Conservation (phyloP, 2,797 vertebrate genomes). For the Chrysolophus pictus region DNA sequence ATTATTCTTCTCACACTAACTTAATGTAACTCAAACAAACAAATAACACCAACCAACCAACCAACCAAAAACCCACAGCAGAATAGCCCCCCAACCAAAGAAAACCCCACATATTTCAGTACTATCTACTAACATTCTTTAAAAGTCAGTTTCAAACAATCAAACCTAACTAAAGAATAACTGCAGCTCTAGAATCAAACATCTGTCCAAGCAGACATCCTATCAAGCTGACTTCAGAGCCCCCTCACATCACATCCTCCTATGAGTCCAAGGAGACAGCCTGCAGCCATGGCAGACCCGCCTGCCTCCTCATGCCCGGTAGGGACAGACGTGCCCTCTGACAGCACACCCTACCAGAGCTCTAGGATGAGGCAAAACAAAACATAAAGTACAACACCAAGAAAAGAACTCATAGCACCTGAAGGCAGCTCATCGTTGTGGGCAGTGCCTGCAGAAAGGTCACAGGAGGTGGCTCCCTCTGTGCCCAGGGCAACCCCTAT, state of each 20-base stretch:
- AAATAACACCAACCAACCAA: not conserved
- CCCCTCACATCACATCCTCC: not conserved
- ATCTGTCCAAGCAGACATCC: conserved; percentile 47
- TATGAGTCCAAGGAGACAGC: not conserved
- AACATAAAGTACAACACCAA: not conserved
- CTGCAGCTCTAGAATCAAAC: conserved; percentile 47
- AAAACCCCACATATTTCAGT: not conserved
- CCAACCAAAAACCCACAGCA: not conserved
- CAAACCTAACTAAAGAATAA: conserved; percentile 63
- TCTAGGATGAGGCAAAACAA: not conserved
- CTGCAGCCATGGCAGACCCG: not conserved
- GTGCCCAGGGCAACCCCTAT: not conserved
- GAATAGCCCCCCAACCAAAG: not conserved
- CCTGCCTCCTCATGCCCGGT: too few species aligned
- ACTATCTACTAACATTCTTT: conserved; percentile 28
- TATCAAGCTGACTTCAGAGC: not conserved
- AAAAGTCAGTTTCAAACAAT: conserved; percentile 45
- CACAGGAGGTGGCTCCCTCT: not conserved
- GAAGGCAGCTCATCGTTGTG: not conserved
- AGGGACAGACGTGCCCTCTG: not conserved
- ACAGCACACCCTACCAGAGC: not conserved
- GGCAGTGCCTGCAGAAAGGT: not conserved
- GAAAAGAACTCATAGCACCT: not conserved
- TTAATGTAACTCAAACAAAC: not conserved
- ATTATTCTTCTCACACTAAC: conserved; percentile 23